Percentiles rank a stretch among this genome's conserved stretches.
These are phyloP conservation scores for Probosciger aterrimus DNA, from an alignment of 2,113 vertebrate species.

Conservation along the genomic window DNA sequence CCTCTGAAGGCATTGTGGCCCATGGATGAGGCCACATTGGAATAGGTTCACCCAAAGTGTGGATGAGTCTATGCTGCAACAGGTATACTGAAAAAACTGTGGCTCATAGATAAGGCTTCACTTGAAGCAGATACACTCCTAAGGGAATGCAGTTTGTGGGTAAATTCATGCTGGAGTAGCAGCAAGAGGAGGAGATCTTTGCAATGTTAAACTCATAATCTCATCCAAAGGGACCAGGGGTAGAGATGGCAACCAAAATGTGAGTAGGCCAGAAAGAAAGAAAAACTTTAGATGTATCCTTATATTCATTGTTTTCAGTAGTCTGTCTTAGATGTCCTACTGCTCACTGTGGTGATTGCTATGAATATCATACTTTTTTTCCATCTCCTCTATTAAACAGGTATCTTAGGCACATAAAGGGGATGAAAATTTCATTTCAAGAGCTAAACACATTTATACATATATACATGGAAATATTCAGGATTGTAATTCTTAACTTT, in stretches of 20 bases:
- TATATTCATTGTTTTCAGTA: not conserved
- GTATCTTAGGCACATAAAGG: not conserved
- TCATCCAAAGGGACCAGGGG: not conserved
- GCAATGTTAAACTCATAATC: not conserved
- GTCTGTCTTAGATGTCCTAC: not conserved
- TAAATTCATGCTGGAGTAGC: not conserved
- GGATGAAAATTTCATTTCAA: not conserved
- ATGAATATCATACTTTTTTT: not conserved
- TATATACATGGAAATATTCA: not conserved
- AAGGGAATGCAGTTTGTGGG: not conserved
- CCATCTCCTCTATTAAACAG: not conserved
- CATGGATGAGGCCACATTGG: not conserved
- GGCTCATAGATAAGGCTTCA: not conserved
- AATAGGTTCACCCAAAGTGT: not conserved
- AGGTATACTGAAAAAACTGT: not conserved
- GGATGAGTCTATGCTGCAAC: not conserved
- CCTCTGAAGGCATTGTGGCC: not conserved
- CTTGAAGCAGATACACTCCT: not conserved
- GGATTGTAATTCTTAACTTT: not conserved
- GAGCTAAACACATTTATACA: not conserved
- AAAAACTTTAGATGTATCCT: not conserved
- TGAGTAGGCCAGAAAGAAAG: not conserved
- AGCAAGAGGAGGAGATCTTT: not conserved
- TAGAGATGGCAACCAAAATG: not conserved
- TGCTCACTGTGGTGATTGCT: not conserved